Evolutionary conservation across 2,888 invertebrate species (phyloP).

Genomic region (Pterostichus madidus): DNA sequence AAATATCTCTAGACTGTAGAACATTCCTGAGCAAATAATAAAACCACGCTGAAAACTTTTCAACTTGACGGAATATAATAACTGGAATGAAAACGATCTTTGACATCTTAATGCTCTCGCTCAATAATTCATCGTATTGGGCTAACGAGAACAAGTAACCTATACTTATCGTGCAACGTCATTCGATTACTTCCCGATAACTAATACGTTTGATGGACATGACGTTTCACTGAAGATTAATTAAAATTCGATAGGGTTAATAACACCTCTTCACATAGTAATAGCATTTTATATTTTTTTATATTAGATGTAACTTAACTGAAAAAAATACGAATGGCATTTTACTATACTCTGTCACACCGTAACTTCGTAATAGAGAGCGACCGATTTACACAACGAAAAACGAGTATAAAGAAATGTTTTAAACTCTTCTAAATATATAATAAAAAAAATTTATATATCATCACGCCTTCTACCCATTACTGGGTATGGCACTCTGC

Average conservation of each 20-base stretch:
- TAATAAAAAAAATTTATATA: no score
- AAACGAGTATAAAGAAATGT: no score
- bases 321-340: no score
- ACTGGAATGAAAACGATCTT: conserved; percentile 47
- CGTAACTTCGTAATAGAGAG: no score
- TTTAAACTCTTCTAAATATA: no score
- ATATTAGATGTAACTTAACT: no score
- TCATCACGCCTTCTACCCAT: no score
- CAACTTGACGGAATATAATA: conserved; percentile 38
- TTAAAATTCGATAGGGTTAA: conserved; percentile 29
- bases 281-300: no score
- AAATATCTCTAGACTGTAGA: conserved; percentile 17
- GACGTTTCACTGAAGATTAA: conserved; percentile 31
- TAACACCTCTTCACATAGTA: no score
- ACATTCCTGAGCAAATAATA: conserved; percentile 5
- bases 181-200: conserved; percentile 29
- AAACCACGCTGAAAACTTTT: conserved; percentile 20
- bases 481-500: no score
- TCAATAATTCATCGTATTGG: conserved; percentile 33
- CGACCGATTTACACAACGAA: no score
- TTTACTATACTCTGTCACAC: no score
- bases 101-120: conserved; percentile 35
- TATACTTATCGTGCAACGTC: conserved; percentile 24
- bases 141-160: conserved; percentile 2
- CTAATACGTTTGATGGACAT: conserved; percentile 28